Conservation (phyloP, 1,140 invertebrate species). For the Anthonomus grandis region DNA sequence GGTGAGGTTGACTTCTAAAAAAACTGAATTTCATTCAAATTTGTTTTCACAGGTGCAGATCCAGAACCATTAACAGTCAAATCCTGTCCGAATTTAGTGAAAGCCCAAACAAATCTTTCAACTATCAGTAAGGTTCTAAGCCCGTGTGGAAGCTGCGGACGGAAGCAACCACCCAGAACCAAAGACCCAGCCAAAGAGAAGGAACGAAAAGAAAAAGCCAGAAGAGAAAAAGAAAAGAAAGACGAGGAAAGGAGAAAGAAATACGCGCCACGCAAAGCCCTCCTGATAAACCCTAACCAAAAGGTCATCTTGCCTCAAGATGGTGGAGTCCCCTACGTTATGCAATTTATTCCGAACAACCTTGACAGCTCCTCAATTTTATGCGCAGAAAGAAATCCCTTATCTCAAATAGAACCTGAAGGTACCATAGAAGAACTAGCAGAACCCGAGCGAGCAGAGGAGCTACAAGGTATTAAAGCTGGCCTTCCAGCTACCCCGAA, state of each 20-base stretch:
- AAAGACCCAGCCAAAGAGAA: neutral
- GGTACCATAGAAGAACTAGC: neutral
- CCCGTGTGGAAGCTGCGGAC: neutral
- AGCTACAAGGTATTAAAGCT: neutral
- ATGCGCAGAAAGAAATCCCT: neutral
- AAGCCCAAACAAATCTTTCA: neutral
- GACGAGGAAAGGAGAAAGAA: neutral
- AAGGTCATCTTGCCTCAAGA: neutral
- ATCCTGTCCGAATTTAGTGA: neutral
- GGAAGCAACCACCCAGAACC: neutral
- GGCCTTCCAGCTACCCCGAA: no score
- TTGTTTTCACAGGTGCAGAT: no score
- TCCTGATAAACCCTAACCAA: neutral
- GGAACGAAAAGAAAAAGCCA: neutral
- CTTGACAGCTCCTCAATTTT: no score
- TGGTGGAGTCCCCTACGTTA: neutral
- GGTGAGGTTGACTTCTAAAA: no score
- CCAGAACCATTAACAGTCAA: neutral
- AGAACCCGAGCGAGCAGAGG: neutral
- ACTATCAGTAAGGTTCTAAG: neutral
- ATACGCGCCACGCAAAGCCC: neutral
- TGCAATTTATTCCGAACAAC: no score
- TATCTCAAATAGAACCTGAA: neutral
- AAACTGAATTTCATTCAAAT: constrained; percentile 3
- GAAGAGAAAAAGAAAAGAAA: neutral